Conservation (phyloP, 2,113 vertebrate genomes). For the Crotophaga sulcirostris region DNA sequence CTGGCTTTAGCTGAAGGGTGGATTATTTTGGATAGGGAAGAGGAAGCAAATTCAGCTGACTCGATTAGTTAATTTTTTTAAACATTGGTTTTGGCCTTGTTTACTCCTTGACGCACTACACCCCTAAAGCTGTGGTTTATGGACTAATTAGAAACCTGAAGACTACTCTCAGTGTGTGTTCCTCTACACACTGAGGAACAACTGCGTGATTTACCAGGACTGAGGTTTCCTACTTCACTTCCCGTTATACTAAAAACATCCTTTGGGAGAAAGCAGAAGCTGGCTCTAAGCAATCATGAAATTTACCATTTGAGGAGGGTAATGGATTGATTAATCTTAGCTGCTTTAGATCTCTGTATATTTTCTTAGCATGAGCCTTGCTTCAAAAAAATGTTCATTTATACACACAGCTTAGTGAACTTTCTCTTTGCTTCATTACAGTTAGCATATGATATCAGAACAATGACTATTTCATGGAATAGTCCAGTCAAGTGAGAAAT, state of each 20-base stretch:
- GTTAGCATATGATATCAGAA: background rate
- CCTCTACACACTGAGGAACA: background rate
- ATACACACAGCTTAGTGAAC: background rate
- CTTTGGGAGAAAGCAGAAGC: background rate
- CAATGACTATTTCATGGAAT: background rate
- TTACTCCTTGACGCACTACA: background rate
- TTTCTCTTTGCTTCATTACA: background rate
- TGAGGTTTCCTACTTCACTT: background rate
- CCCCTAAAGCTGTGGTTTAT: background rate
- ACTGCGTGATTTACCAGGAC: background rate
- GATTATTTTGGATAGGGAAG: background rate
- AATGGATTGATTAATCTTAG: background rate
- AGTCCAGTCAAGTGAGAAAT: background rate
- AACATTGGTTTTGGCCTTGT: background rate
- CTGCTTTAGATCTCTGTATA: background rate
- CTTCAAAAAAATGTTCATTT: background rate
- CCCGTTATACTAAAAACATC: background rate
- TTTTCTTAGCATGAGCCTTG: background rate
- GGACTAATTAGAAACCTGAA: background rate
- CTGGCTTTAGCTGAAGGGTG: background rate
- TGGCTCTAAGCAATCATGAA: background rate
- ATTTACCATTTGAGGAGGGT: background rate
- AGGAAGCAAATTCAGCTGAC: background rate
- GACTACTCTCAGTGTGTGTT: accelerated
- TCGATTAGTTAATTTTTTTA: background rate